Percentiles rank a stretch among this genome's conserved stretches.
Conservation (phyloP, 1,140 invertebrate genomes). For the Littorina saxatilis region DNA sequence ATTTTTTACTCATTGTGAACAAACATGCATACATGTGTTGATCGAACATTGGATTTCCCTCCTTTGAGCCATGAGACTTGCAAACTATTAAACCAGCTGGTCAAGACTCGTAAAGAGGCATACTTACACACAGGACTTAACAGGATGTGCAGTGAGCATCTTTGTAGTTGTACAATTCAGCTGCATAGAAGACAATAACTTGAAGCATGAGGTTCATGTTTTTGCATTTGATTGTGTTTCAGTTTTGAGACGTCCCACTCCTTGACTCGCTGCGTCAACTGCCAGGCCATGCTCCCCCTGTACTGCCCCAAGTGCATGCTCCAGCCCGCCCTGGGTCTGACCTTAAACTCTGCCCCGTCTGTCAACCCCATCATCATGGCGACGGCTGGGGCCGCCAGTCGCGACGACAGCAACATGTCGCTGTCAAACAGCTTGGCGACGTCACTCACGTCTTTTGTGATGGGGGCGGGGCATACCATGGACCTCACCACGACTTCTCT, state of each 20-base stretch:
- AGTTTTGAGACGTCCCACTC: conserved; percentile 17
- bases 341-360: neutral
- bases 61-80: too few species aligned
- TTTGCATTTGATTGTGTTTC: too few species aligned
- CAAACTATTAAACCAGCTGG: too few species aligned
- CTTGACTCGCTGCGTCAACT: conserved; percentile 6
- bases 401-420: neutral
- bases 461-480: neutral
- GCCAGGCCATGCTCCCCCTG: conserved; percentile 3
- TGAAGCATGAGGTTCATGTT: too few species aligned
- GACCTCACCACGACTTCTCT: neutral
- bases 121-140: too few species aligned
- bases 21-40: too few species aligned
- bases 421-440: neutral
- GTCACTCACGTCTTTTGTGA: neutral
- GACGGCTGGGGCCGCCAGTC: neutral
- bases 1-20: too few species aligned
- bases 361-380: neutral
- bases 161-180: too few species aligned
- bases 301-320: conserved; percentile 26
- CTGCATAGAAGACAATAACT: too few species aligned
- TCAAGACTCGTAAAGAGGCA: too few species aligned
- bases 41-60: too few species aligned
- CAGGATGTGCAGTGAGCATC: too few species aligned
- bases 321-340: neutral